These are phyloP conservation scores for Clarias macrocephalus DNA, from an alignment of 2,113 vertebrate genomes.

Conservation along the genomic window DNA sequence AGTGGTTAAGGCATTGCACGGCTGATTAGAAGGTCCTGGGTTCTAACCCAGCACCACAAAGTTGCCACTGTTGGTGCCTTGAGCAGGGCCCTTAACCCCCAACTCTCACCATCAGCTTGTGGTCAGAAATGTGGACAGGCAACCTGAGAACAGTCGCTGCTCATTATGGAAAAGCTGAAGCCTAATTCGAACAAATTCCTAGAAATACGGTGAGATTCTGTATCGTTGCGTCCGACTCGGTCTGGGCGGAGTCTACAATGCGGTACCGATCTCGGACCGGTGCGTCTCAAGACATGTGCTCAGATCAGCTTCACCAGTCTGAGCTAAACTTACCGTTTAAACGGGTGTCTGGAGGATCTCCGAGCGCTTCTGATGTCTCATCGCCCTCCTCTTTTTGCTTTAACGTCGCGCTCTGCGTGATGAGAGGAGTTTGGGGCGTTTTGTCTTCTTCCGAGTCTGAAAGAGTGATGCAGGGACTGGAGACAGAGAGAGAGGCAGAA, in stretches of 20 bases:
- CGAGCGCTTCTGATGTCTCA: constrained; percentile 40
- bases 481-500: neutral
- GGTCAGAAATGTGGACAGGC: too few species aligned
- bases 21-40: too few species aligned
- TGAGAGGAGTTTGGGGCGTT: constrained; percentile 43
- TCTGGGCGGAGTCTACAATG: neutral
- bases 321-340: neutral
- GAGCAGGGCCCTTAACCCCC: too few species aligned
- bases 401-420: constrained; percentile 48
- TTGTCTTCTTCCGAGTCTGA: constrained; percentile 24
- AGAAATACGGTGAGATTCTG: neutral
- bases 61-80: too few species aligned
- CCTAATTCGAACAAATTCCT: neutral
- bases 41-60: too few species aligned
- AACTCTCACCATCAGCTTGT: too few species aligned
- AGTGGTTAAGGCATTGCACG: too few species aligned
- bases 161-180: neutral
- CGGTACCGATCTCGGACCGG: neutral
- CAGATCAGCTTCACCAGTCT: neutral
- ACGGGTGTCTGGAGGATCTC: constrained; percentile 15
- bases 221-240: neutral
- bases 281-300: neutral
- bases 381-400: constrained; percentile 9
- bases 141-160: neutral
- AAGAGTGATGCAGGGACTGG: constrained; percentile 32